Conservation (phyloP, 2,888 invertebrate genomes). For the Scaptomyza caliginosa region DNA sequence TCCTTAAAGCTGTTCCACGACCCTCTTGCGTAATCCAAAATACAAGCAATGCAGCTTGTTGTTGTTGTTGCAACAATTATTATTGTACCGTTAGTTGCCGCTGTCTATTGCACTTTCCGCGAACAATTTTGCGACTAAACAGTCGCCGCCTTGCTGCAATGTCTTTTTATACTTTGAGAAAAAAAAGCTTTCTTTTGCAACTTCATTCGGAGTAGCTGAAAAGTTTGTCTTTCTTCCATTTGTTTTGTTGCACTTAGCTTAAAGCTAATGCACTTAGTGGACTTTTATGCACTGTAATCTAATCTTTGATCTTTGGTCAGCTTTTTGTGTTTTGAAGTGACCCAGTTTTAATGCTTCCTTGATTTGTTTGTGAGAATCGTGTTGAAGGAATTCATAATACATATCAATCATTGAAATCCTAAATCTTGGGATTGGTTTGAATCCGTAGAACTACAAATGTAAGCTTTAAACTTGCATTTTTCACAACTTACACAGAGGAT, state of each 20-base stretch:
- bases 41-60: slow-evolving; percentile 12
- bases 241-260: slow-evolving; percentile 8
- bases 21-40: slow-evolving; percentile 43
- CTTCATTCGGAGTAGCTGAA: slow-evolving; percentile 11
- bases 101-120: slow-evolving; percentile 1
- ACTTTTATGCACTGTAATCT: not conserved
- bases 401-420: too few species aligned
- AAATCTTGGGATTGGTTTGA: too few species aligned
- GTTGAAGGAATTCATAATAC: too few species aligned
- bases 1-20: slow-evolving; percentile 33
- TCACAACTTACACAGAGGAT: not conserved
- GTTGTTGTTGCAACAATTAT: slow-evolving; percentile 15
- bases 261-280: slow-evolving; percentile 11
- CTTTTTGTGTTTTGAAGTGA: slow-evolving; percentile 11
- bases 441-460: too few species aligned
- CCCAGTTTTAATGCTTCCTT: slow-evolving; percentile 14
- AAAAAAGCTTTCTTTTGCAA: slow-evolving; percentile 36
- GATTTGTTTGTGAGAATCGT: not conserved
- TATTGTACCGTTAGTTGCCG: slow-evolving; percentile 16
- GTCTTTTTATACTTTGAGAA: slow-evolving; percentile 37
- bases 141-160: slow-evolving; percentile 10
- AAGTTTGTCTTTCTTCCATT: slow-evolving; percentile 2
- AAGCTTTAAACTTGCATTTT: too few species aligned
- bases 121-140: slow-evolving; percentile 36
- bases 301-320: not conserved